These are phyloP conservation scores for Danionella dracula DNA, from an alignment of 2,797 vertebrate species.

Conservation along the genomic window DNA sequence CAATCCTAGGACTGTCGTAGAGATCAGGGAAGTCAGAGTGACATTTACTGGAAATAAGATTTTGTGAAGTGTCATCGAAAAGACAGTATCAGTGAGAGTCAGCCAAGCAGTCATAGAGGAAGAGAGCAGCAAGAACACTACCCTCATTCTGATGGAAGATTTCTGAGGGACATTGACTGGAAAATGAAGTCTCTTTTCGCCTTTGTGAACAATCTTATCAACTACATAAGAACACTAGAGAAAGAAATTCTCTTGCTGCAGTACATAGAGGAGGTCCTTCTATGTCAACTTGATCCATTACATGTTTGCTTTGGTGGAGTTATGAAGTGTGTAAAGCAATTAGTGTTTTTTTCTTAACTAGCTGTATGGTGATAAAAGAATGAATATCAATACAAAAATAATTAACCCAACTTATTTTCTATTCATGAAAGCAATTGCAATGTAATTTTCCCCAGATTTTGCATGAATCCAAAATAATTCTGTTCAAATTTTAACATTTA, in stretches of 20 bases:
- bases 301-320: background rate
- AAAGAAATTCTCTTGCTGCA: background rate
- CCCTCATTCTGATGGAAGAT: background rate
- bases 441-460: too few species aligned
- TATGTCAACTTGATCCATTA: background rate
- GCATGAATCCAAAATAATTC: too few species aligned
- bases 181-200: background rate
- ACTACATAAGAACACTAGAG: background rate
- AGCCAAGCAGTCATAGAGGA: background rate
- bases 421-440: too few species aligned
- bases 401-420: too few species aligned
- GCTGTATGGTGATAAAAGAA: too few species aligned
- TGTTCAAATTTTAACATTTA: too few species aligned
- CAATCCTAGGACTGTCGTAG: conserved; percentile 2
- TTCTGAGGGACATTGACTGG: conserved; percentile 21
- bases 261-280: background rate
- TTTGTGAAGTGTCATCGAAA: conserved; percentile 22
- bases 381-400: too few species aligned
- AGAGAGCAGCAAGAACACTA: background rate
- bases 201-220: background rate
- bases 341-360: too few species aligned
- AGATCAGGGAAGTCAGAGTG: conserved; percentile 21
- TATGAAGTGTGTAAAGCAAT: background rate
- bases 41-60: conserved; percentile 29
- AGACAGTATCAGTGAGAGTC: conserved; percentile 10